These are phyloP conservation scores for Hemibagrus guttatus DNA, from an alignment of 2,797 vertebrate species.

Conservation along the genomic window DNA sequence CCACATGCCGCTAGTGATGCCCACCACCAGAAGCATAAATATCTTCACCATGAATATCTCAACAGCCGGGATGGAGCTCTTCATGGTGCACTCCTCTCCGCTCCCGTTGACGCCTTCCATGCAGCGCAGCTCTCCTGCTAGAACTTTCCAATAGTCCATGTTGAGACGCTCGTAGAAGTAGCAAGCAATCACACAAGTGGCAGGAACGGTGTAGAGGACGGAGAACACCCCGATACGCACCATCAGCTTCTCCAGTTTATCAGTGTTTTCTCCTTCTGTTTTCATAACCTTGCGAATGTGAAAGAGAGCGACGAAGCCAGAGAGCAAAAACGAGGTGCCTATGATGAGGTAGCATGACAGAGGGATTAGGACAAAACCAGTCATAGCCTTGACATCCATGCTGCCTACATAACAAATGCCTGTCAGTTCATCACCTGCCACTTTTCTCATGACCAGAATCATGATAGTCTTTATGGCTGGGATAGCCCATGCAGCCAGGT, in stretches of 20 bases:
- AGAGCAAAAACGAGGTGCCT: slow-evolving; percentile 94
- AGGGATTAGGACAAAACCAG: slow-evolving; percentile 92
- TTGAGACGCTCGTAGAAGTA: slow-evolving; percentile 97
- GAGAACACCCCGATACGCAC: slow-evolving; percentile 96
- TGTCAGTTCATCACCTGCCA: slow-evolving; percentile 94
- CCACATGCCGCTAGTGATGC: slow-evolving; percentile 98
- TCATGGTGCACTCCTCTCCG: slow-evolving; percentile 86
- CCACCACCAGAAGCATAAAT: slow-evolving; percentile 96
- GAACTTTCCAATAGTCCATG: slow-evolving; percentile 90
- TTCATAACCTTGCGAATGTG: slow-evolving; percentile 97
- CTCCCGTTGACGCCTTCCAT: slow-evolving; percentile 59
- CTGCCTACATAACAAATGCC: slow-evolving; percentile 96
- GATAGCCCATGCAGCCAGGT: slow-evolving; percentile 95
- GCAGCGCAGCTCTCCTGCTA: slow-evolving; percentile 84
- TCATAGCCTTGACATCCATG: slow-evolving; percentile 94
- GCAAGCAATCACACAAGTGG: slow-evolving; percentile 96
- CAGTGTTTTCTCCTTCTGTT: slow-evolving; percentile 95
- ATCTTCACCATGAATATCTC: slow-evolving; percentile 98
- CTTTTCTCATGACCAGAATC: slow-evolving; percentile 93
- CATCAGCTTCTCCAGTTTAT: slow-evolving; percentile 97
- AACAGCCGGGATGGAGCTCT: slow-evolving; percentile 88
- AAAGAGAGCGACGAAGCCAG: slow-evolving; percentile 96
- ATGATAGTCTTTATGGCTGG: slow-evolving; percentile 96
- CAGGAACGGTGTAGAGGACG: slow-evolving; percentile 92
- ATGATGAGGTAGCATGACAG: slow-evolving; percentile 92